Conservation (phyloP, 37 sponge, comb jelly and placozoan species). For the Ianthella basta region DNA sequence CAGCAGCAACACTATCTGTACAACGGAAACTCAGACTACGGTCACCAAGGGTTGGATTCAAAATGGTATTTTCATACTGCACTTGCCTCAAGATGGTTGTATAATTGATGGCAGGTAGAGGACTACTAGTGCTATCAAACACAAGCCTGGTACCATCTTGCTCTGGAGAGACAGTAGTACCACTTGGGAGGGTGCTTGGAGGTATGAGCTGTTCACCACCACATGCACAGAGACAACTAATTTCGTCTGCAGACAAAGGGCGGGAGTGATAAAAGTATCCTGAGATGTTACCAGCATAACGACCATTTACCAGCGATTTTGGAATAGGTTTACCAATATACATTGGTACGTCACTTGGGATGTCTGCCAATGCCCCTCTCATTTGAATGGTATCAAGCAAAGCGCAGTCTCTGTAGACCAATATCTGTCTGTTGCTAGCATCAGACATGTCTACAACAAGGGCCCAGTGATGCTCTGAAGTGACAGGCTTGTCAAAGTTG, state of each 20-base stretch:
- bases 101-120: slow-evolving; percentile 40
- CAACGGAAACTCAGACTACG: slow-evolving; percentile 41
- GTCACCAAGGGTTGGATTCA: slow-evolving; percentile 29
- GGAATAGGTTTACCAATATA: slow-evolving; percentile 59
- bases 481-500: not conserved
- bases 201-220: slow-evolving; percentile 54
- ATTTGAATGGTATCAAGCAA: slow-evolving; percentile 26
- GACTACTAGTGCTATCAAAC: not conserved
- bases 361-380: not conserved
- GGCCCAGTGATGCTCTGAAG: slow-evolving; percentile 7
- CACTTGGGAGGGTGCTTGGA: slow-evolving; percentile 32
- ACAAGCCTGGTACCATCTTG: not conserved
- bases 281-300: slow-evolving; percentile 49
- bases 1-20: slow-evolving; percentile 6
- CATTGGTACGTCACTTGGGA: slow-evolving; percentile 19
- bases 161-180: slow-evolving; percentile 14
- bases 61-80: slow-evolving; percentile 50
- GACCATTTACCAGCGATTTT: slow-evolving; percentile 23
- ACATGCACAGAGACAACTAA: slow-evolving; percentile 66
- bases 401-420: slow-evolving; percentile 53
- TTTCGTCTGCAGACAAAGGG: slow-evolving; percentile 38
- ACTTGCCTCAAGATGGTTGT: slow-evolving; percentile 38
- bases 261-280: slow-evolving; percentile 59
- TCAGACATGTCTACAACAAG: not conserved
- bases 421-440: not conserved